Conservation (phyloP, 2,888 invertebrate genomes). For the Melanostoma mellinum region DNA sequence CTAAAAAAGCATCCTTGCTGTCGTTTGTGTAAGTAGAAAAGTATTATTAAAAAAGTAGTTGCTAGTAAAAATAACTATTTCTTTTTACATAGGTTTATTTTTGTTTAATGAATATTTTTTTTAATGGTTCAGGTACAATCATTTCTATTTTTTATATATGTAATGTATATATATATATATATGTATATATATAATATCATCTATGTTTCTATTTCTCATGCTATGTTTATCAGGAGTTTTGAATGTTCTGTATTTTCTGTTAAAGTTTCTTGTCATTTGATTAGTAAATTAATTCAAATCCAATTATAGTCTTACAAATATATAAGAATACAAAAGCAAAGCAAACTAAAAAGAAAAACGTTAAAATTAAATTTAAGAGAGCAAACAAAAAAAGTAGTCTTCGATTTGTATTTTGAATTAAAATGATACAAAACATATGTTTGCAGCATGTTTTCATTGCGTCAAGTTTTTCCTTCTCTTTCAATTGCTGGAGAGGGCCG, state of each 20-base stretch:
- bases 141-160: conserved; percentile 66
- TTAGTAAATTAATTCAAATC: conserved; percentile 6
- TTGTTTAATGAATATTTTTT: conserved; percentile 67
- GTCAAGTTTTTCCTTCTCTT: no score
- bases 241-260: conserved; percentile 40
- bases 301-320: not conserved
- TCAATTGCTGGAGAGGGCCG: no score
- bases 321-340: not conserved
- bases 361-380: no score
- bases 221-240: conserved; percentile 64
- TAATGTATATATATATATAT: conserved; percentile 29
- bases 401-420: no score
- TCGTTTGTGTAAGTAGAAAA: conserved; percentile 62
- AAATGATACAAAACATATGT: no score
- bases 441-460: no score
- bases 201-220: conserved; percentile 66
- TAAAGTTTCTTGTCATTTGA: conserved; percentile 22
- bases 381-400: no score
- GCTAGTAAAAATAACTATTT: conserved; percentile 67
- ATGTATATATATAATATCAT: conserved; percentile 59
- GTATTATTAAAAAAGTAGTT: conserved; percentile 55
- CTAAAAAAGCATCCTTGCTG: conserved; percentile 1
- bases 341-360: not conserved
- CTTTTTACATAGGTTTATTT: conserved; percentile 23
- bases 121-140: conserved; percentile 71